Evolutionary conservation across 2,888 invertebrate species (phyloP), one percentile per base, ranked within the genome.

Genomic region (Archaeoteleia sp.): DNA sequence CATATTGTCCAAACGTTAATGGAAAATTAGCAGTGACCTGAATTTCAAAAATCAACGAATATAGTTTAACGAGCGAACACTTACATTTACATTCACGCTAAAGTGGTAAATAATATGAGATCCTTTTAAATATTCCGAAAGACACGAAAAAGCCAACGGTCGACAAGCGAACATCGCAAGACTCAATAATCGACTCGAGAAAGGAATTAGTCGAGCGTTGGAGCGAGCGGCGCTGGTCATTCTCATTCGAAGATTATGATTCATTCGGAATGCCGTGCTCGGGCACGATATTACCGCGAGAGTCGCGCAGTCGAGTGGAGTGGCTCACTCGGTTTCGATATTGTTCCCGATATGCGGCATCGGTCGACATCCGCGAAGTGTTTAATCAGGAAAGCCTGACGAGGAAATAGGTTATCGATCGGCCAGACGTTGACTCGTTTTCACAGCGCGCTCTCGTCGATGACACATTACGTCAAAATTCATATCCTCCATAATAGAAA

Each of bases 391-490:
- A 78, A 78, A 73, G 75, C 75, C 74, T 66, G 75, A 71, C 74
- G 72, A 77, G 81, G 80, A 83, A 82, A 83, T 83, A 76, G 82
- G 79, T 79, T 83, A 84, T 83, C 82, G 83, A 83, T 83, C 79
- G 73, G 34, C 45, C 61, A 60, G 71, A 72, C 74, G 72, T 61
- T 70, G 74, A 76, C 74, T 78, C 76, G 76, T 79, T 81, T 80
- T 74, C 71, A 70, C 67, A 65, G 62, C 61, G 55, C 53, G 45
- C 53, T 46, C 60, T 40, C 55, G 34, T 65, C 55, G 65, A 61
- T 74, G 74, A 72, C 68, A 62, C 67, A 71, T 72, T 72, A 77
- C 76, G 77, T 77, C 74, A 75, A 76, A 78, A 80, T 75, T 71
- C 73, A 69, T 70, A 62, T 62, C 60, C 61, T 58, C 65, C 76